Conservation (phyloP, 2,113 vertebrate genomes). For the Cheilinus undulatus region DNA sequence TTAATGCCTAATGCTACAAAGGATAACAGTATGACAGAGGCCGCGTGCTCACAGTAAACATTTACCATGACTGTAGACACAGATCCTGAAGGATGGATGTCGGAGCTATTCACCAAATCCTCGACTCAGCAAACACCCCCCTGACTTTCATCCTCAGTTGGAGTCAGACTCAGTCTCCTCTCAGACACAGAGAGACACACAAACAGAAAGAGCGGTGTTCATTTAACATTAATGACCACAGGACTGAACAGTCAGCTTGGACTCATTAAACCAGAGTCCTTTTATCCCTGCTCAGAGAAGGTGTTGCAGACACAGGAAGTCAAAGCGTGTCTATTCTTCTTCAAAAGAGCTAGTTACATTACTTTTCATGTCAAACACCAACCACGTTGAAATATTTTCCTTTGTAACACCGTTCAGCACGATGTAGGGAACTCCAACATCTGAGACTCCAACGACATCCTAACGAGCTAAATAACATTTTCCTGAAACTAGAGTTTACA, state of each 20-base stretch:
- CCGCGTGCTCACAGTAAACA: constrained; percentile 44
- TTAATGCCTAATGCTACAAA: constrained; percentile 32
- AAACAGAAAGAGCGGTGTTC: constrained; percentile 13
- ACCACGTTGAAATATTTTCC: constrained; percentile 9
- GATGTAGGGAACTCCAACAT: neutral
- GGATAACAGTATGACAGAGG: constrained; percentile 21
- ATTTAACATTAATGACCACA: constrained; percentile 47
- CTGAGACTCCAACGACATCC: neutral
- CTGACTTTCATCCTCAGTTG: constrained; percentile 40
- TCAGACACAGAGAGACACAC: constrained; percentile 37
- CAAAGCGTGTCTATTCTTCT: neutral
- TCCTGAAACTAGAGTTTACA: neutral
- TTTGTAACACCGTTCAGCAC: neutral
- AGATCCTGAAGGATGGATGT: constrained; percentile 43
- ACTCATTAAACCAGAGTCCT: constrained; percentile 42
- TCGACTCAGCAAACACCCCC: constrained; percentile 50
- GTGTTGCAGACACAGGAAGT: neutral
- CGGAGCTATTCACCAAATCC: constrained; percentile 53
- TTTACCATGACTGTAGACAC: constrained; percentile 16
- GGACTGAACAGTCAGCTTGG: constrained; percentile 30
- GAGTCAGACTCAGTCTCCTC: constrained; percentile 50
- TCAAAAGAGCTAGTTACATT: neutral
- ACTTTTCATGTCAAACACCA: neutral
- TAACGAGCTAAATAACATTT: neutral
- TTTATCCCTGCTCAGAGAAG: constrained; percentile 21